These are phyloP conservation scores for Chelmon rostratus DNA, from an alignment of 2,797 vertebrate species.

Conservation along the genomic window DNA sequence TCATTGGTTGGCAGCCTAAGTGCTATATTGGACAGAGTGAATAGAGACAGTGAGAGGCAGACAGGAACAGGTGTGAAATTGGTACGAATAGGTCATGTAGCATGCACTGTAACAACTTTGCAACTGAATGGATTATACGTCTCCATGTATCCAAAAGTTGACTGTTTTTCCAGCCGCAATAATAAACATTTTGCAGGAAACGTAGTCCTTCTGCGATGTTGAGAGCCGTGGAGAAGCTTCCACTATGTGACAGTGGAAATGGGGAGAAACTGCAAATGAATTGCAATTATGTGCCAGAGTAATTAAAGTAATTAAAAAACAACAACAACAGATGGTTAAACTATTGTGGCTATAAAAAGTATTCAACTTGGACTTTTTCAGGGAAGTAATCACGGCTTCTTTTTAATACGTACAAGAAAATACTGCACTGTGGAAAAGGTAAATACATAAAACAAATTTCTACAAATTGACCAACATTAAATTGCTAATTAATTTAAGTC, in stretches of 20 bases:
- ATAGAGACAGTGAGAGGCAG: too few relatives aligned
- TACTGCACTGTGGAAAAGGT: neutral
- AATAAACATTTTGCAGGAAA: conserved; percentile 10
- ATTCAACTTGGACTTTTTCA: neutral
- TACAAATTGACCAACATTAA: neutral
- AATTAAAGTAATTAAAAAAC: conserved; percentile 26
- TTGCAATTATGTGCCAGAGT: conserved; percentile 7
- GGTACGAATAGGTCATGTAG: too few relatives aligned
- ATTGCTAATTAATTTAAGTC: neutral
- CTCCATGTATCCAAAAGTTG: neutral
- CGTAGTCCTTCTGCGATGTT: neutral
- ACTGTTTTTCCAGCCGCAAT: neutral
- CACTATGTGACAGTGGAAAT: conserved; percentile 17
- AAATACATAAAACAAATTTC: neutral
- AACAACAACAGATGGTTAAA: conserved; percentile 17
- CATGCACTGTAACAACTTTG: too few relatives aligned
- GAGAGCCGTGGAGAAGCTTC: conserved; percentile 34
- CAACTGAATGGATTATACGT: neutral
- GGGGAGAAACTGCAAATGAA: conserved; percentile 12
- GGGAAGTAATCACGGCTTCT: too few relatives aligned
- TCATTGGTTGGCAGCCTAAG: too few relatives aligned
- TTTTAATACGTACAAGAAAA: too few relatives aligned
- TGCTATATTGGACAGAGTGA: too few relatives aligned
- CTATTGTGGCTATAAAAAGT: conserved; percentile 17
- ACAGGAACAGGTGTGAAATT: too few relatives aligned